These are phyloP conservation scores for Euzetes globulus DNA, from an alignment of 2,888 invertebrate genomes.

Conservation along the genomic window DNA sequence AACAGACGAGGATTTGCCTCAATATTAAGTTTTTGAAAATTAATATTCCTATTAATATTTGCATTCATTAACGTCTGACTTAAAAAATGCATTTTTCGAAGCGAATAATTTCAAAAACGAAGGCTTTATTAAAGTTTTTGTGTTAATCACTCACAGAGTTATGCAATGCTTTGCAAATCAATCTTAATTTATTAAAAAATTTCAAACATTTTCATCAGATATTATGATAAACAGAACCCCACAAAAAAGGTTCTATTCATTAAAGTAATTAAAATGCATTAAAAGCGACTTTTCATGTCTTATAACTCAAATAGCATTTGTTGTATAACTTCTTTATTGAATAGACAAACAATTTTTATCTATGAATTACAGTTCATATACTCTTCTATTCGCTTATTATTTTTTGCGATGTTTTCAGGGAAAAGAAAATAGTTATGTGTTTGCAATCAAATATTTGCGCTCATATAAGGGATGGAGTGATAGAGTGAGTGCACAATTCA, in stretches of 20 bases:
- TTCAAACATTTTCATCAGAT: background rate
- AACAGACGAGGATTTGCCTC: background rate
- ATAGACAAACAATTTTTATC: background rate
- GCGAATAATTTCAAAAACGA: too few relatives aligned
- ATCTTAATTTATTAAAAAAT: background rate
- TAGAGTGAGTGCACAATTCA: background rate
- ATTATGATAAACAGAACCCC: background rate
- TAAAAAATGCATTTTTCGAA: too few relatives aligned
- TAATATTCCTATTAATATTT: slow-evolving; percentile 9
- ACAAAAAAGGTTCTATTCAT: background rate
- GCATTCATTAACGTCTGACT: background rate
- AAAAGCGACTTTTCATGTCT: background rate
- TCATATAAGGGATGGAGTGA: background rate
- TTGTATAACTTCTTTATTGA: background rate
- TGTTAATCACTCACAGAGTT: background rate
- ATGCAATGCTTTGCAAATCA: background rate
- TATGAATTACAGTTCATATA: too few relatives aligned
- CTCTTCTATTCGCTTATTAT: background rate
- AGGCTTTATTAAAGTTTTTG: too few relatives aligned
- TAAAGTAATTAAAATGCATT: background rate
- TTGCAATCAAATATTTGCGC: slow-evolving; percentile 9
- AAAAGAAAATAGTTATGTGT: background rate
- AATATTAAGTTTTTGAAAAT: background rate
- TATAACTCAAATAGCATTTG: background rate
- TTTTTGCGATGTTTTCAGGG: background rate